Base-by-base conservation (phyloP, 2,113 vertebrate genomes). In the Reinhardtius hippoglossoides region DNA sequence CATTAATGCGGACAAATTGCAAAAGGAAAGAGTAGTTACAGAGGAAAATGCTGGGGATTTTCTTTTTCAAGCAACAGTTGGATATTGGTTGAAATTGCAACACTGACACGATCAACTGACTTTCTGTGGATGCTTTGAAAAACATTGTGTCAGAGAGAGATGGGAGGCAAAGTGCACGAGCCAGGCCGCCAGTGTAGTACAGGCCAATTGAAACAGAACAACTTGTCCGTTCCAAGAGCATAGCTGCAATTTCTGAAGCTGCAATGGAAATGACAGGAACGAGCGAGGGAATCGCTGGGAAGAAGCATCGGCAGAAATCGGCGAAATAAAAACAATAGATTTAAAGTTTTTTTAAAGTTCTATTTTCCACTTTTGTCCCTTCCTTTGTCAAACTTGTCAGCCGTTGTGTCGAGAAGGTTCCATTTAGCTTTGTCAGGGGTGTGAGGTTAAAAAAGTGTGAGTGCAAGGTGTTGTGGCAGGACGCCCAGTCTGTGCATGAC, bases 11-110 rank as follows among this genome's bases (percentile, higher is more conserved):
- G 48, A 52, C 60, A 27, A 7, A 12, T 40, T 50, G 27, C 70
- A 56, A 50, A 50, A 50, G 46, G 6, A 60, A 50, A 23, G 15
- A 16, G 26, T 26, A 26, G 82, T 62, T 35, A 63, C 35, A 42
- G 74, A 74, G 66, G 27, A 59, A 37, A 16, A 16, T 21, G 50
- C 61, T 52, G 63, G 42, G 23, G 1, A 16, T 3, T 23, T 27
- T 67, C 20, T 15, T 55, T 76, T 56, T 13, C 2, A 27, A 18
- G 27, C 62, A n/a, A 13, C 1, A 0, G n/a, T 76, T 15, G 42
- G 80, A 65, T 66, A 60, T 40, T 48, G 58, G 52, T 77, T 74
- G 62, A 81, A 78, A 83, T 67, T 57, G 70, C 37, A 67, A 10
- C 0, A 4, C 54, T 64, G 58, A 77, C 81, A 37, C 67, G 1